Evolutionary conservation across 64 coral and sea anemone species (phyloP), one percentile per base, ranked within the genome.

Genomic region (Exaiptasia diaphana): DNA sequence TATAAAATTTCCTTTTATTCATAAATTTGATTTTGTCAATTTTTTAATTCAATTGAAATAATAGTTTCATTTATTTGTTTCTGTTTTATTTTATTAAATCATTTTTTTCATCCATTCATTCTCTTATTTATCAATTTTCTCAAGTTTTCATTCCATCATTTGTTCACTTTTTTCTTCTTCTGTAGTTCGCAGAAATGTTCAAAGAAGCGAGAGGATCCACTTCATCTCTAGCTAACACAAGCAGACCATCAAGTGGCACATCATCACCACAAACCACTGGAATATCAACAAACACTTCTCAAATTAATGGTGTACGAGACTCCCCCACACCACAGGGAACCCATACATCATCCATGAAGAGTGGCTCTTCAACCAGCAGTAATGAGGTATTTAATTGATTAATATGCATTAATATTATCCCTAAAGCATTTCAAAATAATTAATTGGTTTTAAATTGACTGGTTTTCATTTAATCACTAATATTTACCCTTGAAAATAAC

Each of bases 181-280:
- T 69, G 82, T 41, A 99, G 95, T 99, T 99, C 89, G 85, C 89
- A 81, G 90, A 93, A 35, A 85, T 80, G 77, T 99, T 99, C 30
- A 56, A 74, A 53, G 85, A 99, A 62, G 95, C 95, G 31, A 92
- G 90, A 53, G 82, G 79, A 1, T 64, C 80, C 20, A 84, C 79
- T 20, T 50, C 50, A 56, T 41, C 95, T 23, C 29, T 77, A 40
- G 61, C 60, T 7, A 85, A 79, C 20, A 89, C 85, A 11, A 87
- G 74, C 37, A 76, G 63, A 5, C 68, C 83, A 37, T 86, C 76
- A 28, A 85, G 64, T 37, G 64, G 69, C 29, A 45, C 85, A 1
- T 64, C 77, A 7, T 79, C 81, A 55, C 68, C 94, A 50, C 41
- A 81, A 68, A 46, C 53, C n/a, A 35, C 93, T 41, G 59, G 32